Base-by-base conservation (phyloP, 2,797 vertebrate genomes). In the Cephalopachus bancanus region DNA sequence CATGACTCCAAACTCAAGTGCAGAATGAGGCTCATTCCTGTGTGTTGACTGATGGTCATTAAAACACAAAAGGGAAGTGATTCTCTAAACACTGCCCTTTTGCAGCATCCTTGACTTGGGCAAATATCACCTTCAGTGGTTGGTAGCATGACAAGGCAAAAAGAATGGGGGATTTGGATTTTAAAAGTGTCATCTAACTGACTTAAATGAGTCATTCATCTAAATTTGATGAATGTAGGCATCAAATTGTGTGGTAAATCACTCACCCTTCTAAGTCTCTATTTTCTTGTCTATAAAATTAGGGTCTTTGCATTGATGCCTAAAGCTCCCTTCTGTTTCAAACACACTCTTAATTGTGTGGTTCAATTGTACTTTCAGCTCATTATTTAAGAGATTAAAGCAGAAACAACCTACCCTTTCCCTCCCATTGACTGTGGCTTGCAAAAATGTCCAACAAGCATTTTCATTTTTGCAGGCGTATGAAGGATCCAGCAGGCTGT, bases 241-340 rank as follows among this genome's bases (percentile, higher is more conserved):
- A 44, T 33, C 26, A 83, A 65, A 76, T 55, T 2, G 20, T 60
- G 59, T 71, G 57, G 51, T 7, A 80, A 97, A 79, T 69, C 10
- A 19, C 12, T 84, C 11, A 7, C 6, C 1, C 62, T 76, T 85
- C 51, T n/a, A 20, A 83, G 15, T 84, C 65, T 90, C 17, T 14
- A 71, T 88, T 83, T n/a, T 4, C 10, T 64, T 57, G 49, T 37
- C 30, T 78, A 71, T 30, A 84, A 87, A 96, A 89, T 44, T 60
- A 71, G 3, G 10, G 20, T 33, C 33, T 84, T 80, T 78, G 15
- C 8, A 10, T 22, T 71, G 53, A 26, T 53, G 15, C 71, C 49
- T 83, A 57, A 60, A 24, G 44, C 60, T 74, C 7, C 17, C 20
- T 91, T 81, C 62, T 95, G n/a, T 59, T 92, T 91, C 28, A 96